Conservation (phyloP, 2,888 invertebrate genomes). For the Acronicta leporina region DNA sequence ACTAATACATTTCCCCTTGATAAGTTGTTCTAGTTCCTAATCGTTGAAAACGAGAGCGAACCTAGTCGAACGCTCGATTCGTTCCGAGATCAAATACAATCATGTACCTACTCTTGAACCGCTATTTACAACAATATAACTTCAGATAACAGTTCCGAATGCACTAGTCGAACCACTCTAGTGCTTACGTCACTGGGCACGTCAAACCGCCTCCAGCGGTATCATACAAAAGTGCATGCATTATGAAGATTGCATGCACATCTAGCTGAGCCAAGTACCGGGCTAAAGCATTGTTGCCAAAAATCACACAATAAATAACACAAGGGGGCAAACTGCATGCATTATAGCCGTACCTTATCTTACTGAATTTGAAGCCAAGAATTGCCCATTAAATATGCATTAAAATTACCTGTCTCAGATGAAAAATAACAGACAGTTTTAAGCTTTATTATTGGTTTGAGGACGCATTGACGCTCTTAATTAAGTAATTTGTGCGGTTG, state of each 20-base stretch:
- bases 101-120: slow-evolving; percentile 41
- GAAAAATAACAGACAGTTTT: slow-evolving; percentile 76
- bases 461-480: slow-evolving; percentile 50
- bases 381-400: slow-evolving; percentile 89
- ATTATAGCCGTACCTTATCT: slow-evolving; percentile 88
- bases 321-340: slow-evolving; percentile 86
- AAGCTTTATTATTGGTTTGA: slow-evolving; percentile 67
- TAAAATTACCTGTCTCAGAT: slow-evolving; percentile 87
- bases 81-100: slow-evolving; percentile 43
- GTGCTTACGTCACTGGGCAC: slow-evolving; percentile 56
- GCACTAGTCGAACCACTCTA: slow-evolving; percentile 49
- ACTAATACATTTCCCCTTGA: slow-evolving; percentile 42
- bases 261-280: slow-evolving; percentile 86
- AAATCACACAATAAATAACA: slow-evolving; percentile 89
- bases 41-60: slow-evolving; percentile 30
- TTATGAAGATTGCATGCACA: slow-evolving; percentile 87
- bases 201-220: slow-evolving; percentile 69
- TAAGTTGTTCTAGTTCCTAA: slow-evolving; percentile 44
- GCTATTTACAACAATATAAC: slow-evolving; percentile 50
- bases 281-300: slow-evolving; percentile 84
- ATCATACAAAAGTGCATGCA: slow-evolving; percentile 85
- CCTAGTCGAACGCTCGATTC: slow-evolving; percentile 43
- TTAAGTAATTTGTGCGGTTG: slow-evolving; percentile 42
- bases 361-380: slow-evolving; percentile 89
- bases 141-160: slow-evolving; percentile 52